Conservation (phyloP, 2,888 invertebrate species). For the Polydrusus tereticollis region DNA sequence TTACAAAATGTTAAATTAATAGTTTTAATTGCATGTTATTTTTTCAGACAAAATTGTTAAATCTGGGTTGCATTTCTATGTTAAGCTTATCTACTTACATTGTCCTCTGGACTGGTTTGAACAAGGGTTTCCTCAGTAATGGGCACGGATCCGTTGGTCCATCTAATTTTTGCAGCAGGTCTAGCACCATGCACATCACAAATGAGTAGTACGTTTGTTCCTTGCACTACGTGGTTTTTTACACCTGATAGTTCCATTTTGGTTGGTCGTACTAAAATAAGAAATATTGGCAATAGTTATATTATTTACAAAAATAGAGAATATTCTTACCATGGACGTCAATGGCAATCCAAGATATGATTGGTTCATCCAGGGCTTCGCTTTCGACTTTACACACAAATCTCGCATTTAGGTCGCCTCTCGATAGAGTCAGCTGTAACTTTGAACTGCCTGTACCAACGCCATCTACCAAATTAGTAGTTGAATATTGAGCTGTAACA, state of each 20-base stretch:
- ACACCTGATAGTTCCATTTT: slow-evolving; percentile 82
- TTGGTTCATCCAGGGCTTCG: slow-evolving; percentile 75
- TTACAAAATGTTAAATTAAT: no score
- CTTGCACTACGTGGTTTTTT: slow-evolving; percentile 83
- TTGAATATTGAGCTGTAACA: slow-evolving; percentile 55
- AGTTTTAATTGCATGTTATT: no score
- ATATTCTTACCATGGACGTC: slow-evolving; percentile 83
- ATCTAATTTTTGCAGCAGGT: slow-evolving; percentile 86
- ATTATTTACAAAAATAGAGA: no score
- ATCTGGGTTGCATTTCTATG: slow-evolving; percentile 38
- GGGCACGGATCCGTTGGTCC: slow-evolving; percentile 82
- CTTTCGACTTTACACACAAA: slow-evolving; percentile 82
- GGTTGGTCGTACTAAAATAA: slow-evolving; percentile 82
- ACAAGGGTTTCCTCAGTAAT: slow-evolving; percentile 59
- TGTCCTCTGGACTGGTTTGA: slow-evolving; percentile 51
- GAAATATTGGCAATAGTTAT: no score
- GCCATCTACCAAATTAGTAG: slow-evolving; percentile 66
- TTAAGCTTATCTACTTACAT: slow-evolving; percentile 54
- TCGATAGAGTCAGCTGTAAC: slow-evolving; percentile 75
- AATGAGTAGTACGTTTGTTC: slow-evolving; percentile 82
- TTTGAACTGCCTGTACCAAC: slow-evolving; percentile 76
- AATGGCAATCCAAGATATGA: slow-evolving; percentile 73
- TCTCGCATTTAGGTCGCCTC: slow-evolving; percentile 79
- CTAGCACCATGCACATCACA: slow-evolving; percentile 85
- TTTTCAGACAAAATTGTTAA: no score